Base-by-base conservation (phyloP, 2,113 vertebrate species). In the Channa maculata region DNA sequence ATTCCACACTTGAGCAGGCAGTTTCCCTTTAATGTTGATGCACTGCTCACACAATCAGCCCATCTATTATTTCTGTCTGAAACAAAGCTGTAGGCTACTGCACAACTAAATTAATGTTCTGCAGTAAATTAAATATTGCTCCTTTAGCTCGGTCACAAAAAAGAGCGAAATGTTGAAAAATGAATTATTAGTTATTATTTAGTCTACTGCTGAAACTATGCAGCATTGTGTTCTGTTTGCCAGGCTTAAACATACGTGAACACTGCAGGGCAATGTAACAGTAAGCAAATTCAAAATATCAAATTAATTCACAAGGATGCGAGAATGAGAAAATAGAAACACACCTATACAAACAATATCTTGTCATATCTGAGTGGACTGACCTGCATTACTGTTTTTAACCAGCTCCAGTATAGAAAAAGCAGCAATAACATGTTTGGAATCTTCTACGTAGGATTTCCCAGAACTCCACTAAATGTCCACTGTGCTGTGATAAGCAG, bases 381-480 rank as follows among this genome's bases (percentile, higher is more conserved):
- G 46, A 51, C 5, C 12, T 58, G 5, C 8, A 13, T 43, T 14
- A 10, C 5, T 14, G 12, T 5, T 37, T 49, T 65, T 15, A 24
- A 24, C 24, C 24, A 24, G 24, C 24, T 24, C 24, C 24, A 24
- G 24, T 24, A 24, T 24, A 24, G 6, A 24, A 61, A 39, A 39
- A 12, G 10, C 41, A 55, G 49, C 8, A 37, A 38, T 14, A 64
- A 48, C 66, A 50, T 63, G 59, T 76, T 72, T 63, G 33, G 13
- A 68, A n/a, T 24, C 11, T 39, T 49, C 8, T 38, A 39, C n/a
- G 46, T 34, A 57, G 8, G 12, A 43, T 69, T 79, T 75, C 68
- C 78, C 24, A 58, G 62, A 79, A n/a, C 36, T 72, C 51, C 52
- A 51, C 70, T 69, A 48, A 61, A 73, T 24, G 49, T 61, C 33